Evolutionary conservation across 2,888 invertebrate species (phyloP).

Genomic region (Chymomyza procnemis): DNA sequence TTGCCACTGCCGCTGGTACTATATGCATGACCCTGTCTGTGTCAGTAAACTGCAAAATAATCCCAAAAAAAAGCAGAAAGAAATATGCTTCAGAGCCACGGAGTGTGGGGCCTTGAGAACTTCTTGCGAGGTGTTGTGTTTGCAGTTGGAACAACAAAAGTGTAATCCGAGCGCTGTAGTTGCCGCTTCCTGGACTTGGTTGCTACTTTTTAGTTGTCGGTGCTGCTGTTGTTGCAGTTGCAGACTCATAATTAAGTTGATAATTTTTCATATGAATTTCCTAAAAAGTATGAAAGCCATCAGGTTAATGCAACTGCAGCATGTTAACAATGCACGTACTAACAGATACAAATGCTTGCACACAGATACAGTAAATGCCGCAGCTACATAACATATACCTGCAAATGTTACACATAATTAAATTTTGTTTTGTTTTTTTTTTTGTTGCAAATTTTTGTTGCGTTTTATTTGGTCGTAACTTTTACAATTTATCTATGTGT

Average conservation of each 20-base stretch:
- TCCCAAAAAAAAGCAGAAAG: neutral
- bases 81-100: neutral
- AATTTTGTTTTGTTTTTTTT: conserved; percentile 29
- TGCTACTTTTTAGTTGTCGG: neutral
- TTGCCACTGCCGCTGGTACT: neutral
- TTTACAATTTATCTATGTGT: conserved; percentile 5
- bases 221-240: neutral
- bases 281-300: conserved; percentile 1
- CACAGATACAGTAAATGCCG: conserved; percentile 6
- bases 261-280: conserved; percentile 63
- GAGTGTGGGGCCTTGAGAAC: conserved; percentile 42
- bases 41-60: neutral
- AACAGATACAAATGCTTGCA: conserved; percentile 27
- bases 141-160: neutral
- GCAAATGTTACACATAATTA: conserved; percentile 56
- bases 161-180: neutral
- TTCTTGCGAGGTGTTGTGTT: conserved; percentile 5
- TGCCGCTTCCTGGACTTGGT: neutral
- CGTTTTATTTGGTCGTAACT: conserved; percentile 47
- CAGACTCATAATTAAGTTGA: conserved; percentile 60
- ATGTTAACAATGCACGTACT: conserved; percentile 4
- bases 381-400: conserved; percentile 15
- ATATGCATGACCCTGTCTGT: neutral
- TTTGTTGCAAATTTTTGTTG: conserved; percentile 33
- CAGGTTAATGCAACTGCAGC: neutral